Base-by-base conservation (phyloP, 2,113 vertebrate species). In the Gopherus flavomarginatus region DNA sequence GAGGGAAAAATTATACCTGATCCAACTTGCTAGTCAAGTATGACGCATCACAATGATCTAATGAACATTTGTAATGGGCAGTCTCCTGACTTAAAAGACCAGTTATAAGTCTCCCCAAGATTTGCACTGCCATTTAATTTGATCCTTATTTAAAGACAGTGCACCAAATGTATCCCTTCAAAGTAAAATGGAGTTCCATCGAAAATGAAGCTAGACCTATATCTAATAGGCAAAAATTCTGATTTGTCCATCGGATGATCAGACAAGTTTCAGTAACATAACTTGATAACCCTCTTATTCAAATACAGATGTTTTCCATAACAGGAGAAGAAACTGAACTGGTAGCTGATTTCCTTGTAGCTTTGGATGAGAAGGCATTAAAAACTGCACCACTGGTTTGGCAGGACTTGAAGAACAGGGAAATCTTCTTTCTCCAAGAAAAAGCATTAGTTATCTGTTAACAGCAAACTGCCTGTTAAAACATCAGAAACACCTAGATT, bases 81-180 rank as follows among this genome's bases (percentile, higher is more conserved):
- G 96, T 53, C 54, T 96, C 90, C 75, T 91, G 31, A 82, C 94
- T 85, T 89, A 91, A 49, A 12, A 84, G 59, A 90, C 12, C 83
- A 90, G 75, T 89, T 90, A 89, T 97, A 91, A 94, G 62, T 90
- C 96, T 97, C 79, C 85, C 90, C 49, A 88, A 94, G 59, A 87
- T 94, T 96, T 91, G 86, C 69, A 90, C 87, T 53, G 52, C 56
- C 44, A 2, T 93, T 96, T 87, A 89, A 42, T 91, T 87, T 95
- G 90, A 97, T 84, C 38, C 78, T 82, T 90, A 96, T 95, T 96
- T 97, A 94, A 95, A 97, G 90, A 93, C 92, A 95, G 31, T 8
- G 4, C 80, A 86, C 89, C 85, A 96, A 92, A 35, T 89, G 35
- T 50, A n/a, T 84, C 77, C 82, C 88, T 97, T 95, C 95, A 89